A percentile compares a stretch with the other conserved stretches of the same genome.
Evolutionary conservation across 2,888 invertebrate genomes (phyloP).

Genomic region (Xanthia icteritia): DNA sequence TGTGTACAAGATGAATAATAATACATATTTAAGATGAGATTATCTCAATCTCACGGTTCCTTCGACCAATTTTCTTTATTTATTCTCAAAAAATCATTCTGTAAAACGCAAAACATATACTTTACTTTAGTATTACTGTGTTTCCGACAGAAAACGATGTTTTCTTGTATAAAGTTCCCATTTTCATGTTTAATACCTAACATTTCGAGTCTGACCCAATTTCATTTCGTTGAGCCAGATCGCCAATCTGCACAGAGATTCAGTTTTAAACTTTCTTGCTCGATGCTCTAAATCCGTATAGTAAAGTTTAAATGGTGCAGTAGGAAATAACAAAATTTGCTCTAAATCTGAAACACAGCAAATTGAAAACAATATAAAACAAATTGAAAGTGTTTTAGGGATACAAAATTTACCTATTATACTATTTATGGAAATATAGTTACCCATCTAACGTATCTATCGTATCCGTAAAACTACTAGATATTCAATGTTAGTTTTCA

Average conservation of each 20-base stretch:
- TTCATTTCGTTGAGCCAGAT: conserved; percentile 28
- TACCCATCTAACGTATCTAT: not conserved
- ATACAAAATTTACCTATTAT: not conserved
- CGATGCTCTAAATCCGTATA: not conserved
- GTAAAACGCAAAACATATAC: not conserved
- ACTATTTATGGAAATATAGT: not conserved
- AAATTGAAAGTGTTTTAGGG: not conserved
- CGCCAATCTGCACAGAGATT: conserved; percentile 1
- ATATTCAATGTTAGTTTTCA: not conserved
- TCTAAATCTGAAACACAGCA: not conserved
- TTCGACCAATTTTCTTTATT: not conserved
- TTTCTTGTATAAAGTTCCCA: conserved; percentile 27
- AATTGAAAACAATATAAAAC: not conserved
- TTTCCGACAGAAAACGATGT: conserved; percentile 10
- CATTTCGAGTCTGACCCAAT: conserved; percentile 37
- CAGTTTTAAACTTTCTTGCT: conserved; percentile 20
- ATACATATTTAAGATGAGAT: not conserved
- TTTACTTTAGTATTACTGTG: not conserved
- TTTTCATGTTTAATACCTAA: conserved; percentile 23
- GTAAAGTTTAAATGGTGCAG: not conserved
- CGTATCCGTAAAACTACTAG: not conserved
- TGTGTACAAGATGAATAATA: not conserved
- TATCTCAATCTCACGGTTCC: not conserved
- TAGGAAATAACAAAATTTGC: not conserved
- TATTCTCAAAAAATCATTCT: not conserved